Percentiles rank a stretch among this genome's conserved stretches.
These are phyloP conservation scores for Eubasilissa regina DNA, from an alignment of 1,140 invertebrate species.

Conservation along the genomic window DNA sequence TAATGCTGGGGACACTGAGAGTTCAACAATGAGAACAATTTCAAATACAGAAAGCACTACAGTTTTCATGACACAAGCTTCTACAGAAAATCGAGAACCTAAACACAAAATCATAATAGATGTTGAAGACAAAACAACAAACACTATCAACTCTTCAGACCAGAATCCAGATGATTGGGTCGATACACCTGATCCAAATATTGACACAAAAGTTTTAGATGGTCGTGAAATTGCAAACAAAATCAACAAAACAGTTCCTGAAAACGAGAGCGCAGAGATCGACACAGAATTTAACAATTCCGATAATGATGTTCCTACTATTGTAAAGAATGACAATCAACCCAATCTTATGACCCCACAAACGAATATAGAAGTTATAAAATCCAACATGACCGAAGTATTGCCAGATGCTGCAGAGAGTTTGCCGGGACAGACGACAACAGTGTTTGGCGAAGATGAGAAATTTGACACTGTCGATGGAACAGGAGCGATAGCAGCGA, in stretches of 20 bases:
- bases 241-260: constrained; percentile 19
- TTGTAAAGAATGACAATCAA: background rate
- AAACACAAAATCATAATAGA: constrained; percentile 14
- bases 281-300: constrained; percentile 37
- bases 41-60: background rate
- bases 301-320: constrained; percentile 1
- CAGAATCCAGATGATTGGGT: constrained; percentile 51
- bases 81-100: constrained; percentile 2
- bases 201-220: constrained; percentile 35
- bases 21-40: constrained; percentile 10
- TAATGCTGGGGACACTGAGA: background rate
- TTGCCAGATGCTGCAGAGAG: background rate
- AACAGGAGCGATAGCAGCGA: constrained; percentile 69
- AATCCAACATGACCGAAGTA: constrained; percentile 30
- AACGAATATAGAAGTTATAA: constrained; percentile 56
- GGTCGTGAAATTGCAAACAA: constrained; percentile 34
- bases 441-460: constrained; percentile 11
- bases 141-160: constrained; percentile 36
- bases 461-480: constrained; percentile 50
- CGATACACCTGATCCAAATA: constrained; percentile 35
- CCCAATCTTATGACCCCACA: background rate
- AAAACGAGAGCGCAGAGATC: constrained; percentile 44
- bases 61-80: background rate
- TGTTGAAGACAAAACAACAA: constrained; percentile 37
- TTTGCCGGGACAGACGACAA: constrained; percentile 18